Base-by-base conservation (phyloP, 2,888 invertebrate species). In the Leucozona laternaria region DNA sequence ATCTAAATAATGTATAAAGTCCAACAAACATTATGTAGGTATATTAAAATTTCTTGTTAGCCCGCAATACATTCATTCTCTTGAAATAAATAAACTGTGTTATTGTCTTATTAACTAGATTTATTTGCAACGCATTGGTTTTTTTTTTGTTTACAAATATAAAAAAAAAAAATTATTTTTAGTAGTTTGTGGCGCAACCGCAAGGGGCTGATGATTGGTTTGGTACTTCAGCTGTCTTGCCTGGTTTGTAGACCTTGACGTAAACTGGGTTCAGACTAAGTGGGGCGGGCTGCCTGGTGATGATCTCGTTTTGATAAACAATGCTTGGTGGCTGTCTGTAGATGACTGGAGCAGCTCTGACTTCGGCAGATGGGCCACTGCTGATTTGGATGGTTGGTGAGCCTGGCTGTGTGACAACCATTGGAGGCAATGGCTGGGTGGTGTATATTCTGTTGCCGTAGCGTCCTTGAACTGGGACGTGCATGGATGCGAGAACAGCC, bases 221-320 rank as follows among this genome's bases (percentile, higher is more conserved):
- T 37, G 77, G 62, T 10, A 81, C 89, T 79, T 91, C 90, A 48
- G 91, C 90, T 78, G 91, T 90, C 89, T 91, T 91, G 90, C 91
- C 92, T 28, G 92, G 91, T 83, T 92, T 91, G 89, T 91, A 91
- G 70, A 92, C 92, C 88, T 92, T 91, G 2, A 92, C 92, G 89
- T 92, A 92, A 80, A 92, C 92, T 50, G 92, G 92, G 64, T 91
- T 91, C 25, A 92, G 89, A 88, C 90, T 91, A 45, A 92, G 89
- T 10, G 92, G 91, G 15, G 91, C 89, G 43, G 92, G 92, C 82
- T 91, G 91, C 88, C 91, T 90, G 89, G 91, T 91, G 89, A 92
- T 91, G 45, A 92, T 90, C 88, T 92, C 91, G 87, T 92, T 92
- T 84, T 92, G 92, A 64, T 90, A 91, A 86, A 92, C 90, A 55